A percentile compares a stretch with the other conserved stretches of the same genome.
Evolutionary conservation across 2,888 invertebrate genomes (phyloP).

Genomic region (Plagodis pulveraria): DNA sequence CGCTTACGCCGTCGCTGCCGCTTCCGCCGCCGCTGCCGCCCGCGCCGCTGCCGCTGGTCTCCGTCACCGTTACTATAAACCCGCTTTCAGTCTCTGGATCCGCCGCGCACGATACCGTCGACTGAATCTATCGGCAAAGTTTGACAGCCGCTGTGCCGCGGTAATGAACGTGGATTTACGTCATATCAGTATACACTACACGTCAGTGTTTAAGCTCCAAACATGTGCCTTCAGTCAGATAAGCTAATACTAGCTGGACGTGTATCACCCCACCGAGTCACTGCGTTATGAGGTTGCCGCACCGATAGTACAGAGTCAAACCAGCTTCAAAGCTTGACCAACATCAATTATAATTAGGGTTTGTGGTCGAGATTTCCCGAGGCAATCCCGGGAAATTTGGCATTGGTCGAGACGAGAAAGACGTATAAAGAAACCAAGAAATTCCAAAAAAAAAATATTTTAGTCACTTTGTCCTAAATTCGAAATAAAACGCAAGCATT

Average conservation of each 20-base stretch:
- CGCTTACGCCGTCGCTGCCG: no score
- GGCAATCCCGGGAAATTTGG: no score
- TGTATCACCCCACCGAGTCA: no score
- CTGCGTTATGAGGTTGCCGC: no score
- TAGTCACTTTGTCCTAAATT: no score
- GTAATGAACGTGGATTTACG: constrained; percentile 46
- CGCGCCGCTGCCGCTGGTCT: background rate
- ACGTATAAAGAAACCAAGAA: background rate
- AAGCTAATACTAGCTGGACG: no score
- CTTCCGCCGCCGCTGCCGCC: no score
- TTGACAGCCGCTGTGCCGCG: constrained; percentile 47
- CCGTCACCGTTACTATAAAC: background rate
- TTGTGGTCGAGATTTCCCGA: background rate
- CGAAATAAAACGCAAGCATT: no score
- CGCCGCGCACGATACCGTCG: constrained; percentile 28
- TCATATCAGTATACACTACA: constrained; percentile 16
- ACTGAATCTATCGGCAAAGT: constrained; percentile 50
- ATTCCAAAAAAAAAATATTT: no score
- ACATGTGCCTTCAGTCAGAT: background rate
- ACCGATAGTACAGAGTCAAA: no score
- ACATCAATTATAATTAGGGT: background rate
- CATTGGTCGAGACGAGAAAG: background rate
- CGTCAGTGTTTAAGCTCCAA: constrained; percentile 10
- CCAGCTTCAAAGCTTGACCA: no score
- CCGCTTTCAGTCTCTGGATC: no score